Percentiles rank a stretch among this genome's conserved stretches.
These are phyloP conservation scores for Labeo catla DNA, from an alignment of 2,113 vertebrate genomes.

Conservation along the genomic window DNA sequence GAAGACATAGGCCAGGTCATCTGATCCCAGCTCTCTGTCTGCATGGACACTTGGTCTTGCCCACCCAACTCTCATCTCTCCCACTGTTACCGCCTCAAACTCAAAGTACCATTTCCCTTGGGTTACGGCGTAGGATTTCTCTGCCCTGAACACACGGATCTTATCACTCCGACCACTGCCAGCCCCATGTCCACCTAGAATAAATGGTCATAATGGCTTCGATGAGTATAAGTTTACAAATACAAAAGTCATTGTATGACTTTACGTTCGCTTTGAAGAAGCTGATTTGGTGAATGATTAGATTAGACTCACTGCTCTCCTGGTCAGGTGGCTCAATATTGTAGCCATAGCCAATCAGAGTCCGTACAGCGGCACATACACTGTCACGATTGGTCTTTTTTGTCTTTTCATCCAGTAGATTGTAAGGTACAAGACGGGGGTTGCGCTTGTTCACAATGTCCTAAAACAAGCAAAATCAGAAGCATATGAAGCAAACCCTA, in stretches of 20 bases:
- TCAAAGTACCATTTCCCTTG: conserved; percentile 93
- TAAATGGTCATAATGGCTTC: neutral
- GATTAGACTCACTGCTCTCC: conserved; percentile 82
- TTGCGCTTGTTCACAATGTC: conserved; percentile 90
- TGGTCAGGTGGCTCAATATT: conserved; percentile 93
- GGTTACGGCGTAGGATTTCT: conserved; percentile 84
- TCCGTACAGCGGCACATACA: conserved; percentile 88
- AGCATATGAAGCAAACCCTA: neutral
- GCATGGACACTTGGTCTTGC: conserved; percentile 84
- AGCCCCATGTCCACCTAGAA: conserved; percentile 71
- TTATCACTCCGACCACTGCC: conserved; percentile 75
- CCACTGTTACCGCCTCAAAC: conserved; percentile 88
- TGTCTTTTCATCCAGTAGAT: conserved; percentile 89
- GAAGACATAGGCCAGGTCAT: conserved; percentile 90
- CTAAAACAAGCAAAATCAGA: conserved; percentile 61
- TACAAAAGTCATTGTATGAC: neutral
- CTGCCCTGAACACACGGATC: conserved; percentile 86
- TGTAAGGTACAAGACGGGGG: conserved; percentile 90
- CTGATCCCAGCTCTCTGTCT: conserved; percentile 84
- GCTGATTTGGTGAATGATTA: neutral
- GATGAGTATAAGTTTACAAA: neutral
- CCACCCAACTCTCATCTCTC: conserved; percentile 95
- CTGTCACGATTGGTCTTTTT: conserved; percentile 93
- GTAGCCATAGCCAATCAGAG: conserved; percentile 90
- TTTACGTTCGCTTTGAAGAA: neutral